Evolutionary conservation across 2,888 invertebrate genomes (phyloP), one percentile per base, ranked within the genome.

Genomic region (Pterostichus madidus): DNA sequence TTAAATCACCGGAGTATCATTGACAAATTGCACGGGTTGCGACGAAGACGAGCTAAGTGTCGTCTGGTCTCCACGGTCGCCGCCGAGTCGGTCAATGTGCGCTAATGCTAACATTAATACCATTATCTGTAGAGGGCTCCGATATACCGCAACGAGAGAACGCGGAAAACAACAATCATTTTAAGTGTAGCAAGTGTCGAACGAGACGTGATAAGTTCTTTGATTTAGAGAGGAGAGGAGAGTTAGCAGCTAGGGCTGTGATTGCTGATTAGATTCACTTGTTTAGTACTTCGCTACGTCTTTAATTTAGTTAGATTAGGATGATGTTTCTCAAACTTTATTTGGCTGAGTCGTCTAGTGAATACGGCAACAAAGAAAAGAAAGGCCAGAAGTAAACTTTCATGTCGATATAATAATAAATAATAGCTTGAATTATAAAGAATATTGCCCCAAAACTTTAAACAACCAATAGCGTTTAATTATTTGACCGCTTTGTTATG

Each of bases 1-100:
- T 77, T 56, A 77, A 77, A 77, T 77, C 53, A 56, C 75, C 10
- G 35, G 35, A 52, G 35, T 49, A 56, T 77, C 76, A 77, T 77
- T 77, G 76, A 56, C 76, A 77, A 77, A 77, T 77, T 77, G 76
- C 76, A 6, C 53, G 53, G 53, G 53, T 10, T 10, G 3, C n/a
- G 31, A n/a, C 6, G 32, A 71, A 71, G 46, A 46, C 46, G 8
- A 15, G 5, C 17, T 59, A 71, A 71, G 71, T 46, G 71, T 59
- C 31, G 59, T 59, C 59, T 10, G 59, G 17, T 24, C 24, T 24
- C 24, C 24, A 24, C 24, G 17, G 53, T 17, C 53, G 53, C 15
- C 13, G 15, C 24, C 53, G 31, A 64, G 64, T 68, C 15, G 15
- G 68, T 68, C 35, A 68, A 32, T 68, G 68, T 31, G 68, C 15